Percentiles rank a stretch among this genome's conserved stretches.
These are phyloP conservation scores for Fabriciana adippe DNA, from an alignment of 2,888 invertebrate genomes.

Conservation along the genomic window DNA sequence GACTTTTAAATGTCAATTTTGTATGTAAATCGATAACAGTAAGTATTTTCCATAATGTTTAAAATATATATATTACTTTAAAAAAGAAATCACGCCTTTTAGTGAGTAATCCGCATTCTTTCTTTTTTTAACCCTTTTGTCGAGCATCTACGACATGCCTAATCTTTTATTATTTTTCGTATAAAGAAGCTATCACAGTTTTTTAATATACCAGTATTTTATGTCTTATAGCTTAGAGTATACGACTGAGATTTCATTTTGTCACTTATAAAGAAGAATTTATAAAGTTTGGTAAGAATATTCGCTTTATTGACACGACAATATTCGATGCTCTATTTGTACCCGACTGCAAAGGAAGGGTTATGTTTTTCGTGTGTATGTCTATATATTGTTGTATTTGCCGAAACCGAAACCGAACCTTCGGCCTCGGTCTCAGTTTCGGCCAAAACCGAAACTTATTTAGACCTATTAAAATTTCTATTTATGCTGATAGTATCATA, in stretches of 20 bases:
- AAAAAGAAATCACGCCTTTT: background rate
- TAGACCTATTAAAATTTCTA: no score
- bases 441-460: no score
- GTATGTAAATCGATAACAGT: no score
- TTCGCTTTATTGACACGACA: constrained; percentile 10
- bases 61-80: background rate
- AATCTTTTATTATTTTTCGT: constrained; percentile 21
- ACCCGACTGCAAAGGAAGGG: no score
- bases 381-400: no score
- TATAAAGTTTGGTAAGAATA: constrained; percentile 1
- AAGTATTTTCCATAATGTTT: background rate
- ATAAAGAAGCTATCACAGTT: background rate
- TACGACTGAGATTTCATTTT: constrained; percentile 2
- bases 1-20: no score
- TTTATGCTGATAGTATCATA: no score
- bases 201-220: background rate
- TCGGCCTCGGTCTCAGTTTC: no score
- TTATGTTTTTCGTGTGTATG: no score
- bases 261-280: background rate
- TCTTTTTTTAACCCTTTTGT: constrained; percentile 30
- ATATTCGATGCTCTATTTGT: constrained; percentile 7
- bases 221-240: background rate
- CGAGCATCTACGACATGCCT: constrained; percentile 30
- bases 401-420: no score
- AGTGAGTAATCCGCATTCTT: background rate